Base-by-base conservation (phyloP, 2,888 invertebrate genomes). In the Melikaiella ostensackeni region DNA sequence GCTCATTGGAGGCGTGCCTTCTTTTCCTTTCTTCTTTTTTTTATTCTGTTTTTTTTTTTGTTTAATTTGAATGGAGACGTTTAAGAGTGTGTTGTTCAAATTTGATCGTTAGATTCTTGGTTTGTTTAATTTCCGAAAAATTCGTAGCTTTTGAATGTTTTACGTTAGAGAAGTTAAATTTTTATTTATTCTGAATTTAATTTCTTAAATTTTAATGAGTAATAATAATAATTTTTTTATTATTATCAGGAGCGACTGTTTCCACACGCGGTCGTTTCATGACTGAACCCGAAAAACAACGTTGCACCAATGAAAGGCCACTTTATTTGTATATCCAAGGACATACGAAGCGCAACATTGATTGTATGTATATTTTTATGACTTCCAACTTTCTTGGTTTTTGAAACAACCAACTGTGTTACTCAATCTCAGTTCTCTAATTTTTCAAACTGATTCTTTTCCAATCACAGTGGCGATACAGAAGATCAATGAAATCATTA, bases 211-310 rank as follows among this genome's bases (percentile, higher is more conserved):
- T 66, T 57, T 55, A 61, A 57, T 33, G 3, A 66, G 16, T 0
- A 9, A 42, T 42, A 42, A 2, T 55, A 50, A 21, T 42, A 8
- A 21, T 21, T 9, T 11, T 50, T 11, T 59, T n/a, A 24, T 57
- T 7, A 21, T 50, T 4, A 19, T 24, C 24, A 92, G 93, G 93
- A 75, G 93, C 94, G 77, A 93, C 93, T 55, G 93, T 94, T 21
- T 93, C 93, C 2, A 94, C 94, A 1, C 92, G 93, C 78, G 94
- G 94, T 7, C 90, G 94, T 75, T 94, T 92, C 82, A 92, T 94
- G 92, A 92, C 92, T 35, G 92, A 91, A 75, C 92, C 92, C 79
- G 93, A 94, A 77, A 92, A 91, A 77, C 86, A 89, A 75, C 91
- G 92, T 77, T 92, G 92, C 84, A 91, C 91, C 27, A 90, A 90